phyloP scores from a whole-genome alignment of 2,113 vertebrate genomes.

The Pyrgilauda ruficollis region DNA sequence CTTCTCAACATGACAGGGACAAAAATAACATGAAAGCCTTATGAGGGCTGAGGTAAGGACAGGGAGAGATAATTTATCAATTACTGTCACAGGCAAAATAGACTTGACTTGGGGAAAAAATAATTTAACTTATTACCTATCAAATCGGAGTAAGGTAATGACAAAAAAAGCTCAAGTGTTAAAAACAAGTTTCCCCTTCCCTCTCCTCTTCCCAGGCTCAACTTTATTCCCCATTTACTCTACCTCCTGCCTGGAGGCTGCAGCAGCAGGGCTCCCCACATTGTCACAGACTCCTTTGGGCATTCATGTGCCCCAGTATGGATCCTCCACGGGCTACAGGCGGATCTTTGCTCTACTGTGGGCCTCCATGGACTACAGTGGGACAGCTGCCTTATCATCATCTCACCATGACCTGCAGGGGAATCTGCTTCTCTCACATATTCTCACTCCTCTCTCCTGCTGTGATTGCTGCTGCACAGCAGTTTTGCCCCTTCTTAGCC shows the following conservation, averaged over 20 bases:
- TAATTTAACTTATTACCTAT: background rate
- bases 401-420: background rate
- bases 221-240: background rate
- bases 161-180: background rate
- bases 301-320: background rate
- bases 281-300: background rate
- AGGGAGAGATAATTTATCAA: background rate
- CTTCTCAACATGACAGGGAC: background rate
- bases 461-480: background rate
- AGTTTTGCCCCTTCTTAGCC: background rate
- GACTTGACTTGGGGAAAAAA: background rate
- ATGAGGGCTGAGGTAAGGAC: background rate
- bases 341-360: background rate
- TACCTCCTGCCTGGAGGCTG: background rate
- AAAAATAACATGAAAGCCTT: background rate
- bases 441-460: background rate
- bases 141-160: background rate
- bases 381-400: background rate
- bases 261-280: background rate
- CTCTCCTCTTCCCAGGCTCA: background rate
- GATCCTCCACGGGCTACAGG: rapidly evolving
- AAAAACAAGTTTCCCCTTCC: background rate
- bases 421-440: background rate
- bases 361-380: background rate
- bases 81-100: background rate